These are phyloP conservation scores for Desmodus rotundus DNA, from an alignment of 2,113 vertebrate species.

Conservation along the genomic window DNA sequence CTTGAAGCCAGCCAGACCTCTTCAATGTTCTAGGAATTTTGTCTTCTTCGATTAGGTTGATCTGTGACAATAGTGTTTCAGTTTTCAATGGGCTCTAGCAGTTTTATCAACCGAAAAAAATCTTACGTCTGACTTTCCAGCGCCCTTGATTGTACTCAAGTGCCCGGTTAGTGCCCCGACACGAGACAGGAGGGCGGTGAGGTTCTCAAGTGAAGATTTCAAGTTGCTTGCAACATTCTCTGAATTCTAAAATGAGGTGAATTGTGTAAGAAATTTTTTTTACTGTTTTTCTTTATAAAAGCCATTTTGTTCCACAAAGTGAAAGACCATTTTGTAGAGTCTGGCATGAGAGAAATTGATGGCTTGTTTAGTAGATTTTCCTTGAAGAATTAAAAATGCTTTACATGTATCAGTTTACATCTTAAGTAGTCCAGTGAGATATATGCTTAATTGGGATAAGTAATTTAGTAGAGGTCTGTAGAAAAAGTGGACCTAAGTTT, in stretches of 20 bases:
- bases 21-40: not conserved
- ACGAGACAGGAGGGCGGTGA: not conserved
- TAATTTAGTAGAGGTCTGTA: not conserved
- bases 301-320: not conserved
- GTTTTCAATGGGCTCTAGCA: not conserved
- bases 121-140: not conserved
- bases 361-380: not conserved
- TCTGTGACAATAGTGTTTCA: not conserved
- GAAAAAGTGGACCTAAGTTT: constrained; percentile 32
- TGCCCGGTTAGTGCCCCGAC: not conserved
- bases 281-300: not conserved
- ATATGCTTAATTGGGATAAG: not conserved
- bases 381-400: constrained; percentile 3
- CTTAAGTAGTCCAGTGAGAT: not conserved
- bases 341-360: not conserved
- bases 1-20: not conserved
- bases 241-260: constrained; percentile 7
- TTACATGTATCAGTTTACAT: not conserved
- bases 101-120: not conserved
- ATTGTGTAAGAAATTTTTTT: not conserved
- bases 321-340: not conserved
- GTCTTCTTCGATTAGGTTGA: not conserved
- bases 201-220: not conserved
- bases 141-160: not conserved
- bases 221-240: not conserved